Base-by-base conservation (phyloP, 2,113 vertebrate genomes). In the Elephas maximus region DNA sequence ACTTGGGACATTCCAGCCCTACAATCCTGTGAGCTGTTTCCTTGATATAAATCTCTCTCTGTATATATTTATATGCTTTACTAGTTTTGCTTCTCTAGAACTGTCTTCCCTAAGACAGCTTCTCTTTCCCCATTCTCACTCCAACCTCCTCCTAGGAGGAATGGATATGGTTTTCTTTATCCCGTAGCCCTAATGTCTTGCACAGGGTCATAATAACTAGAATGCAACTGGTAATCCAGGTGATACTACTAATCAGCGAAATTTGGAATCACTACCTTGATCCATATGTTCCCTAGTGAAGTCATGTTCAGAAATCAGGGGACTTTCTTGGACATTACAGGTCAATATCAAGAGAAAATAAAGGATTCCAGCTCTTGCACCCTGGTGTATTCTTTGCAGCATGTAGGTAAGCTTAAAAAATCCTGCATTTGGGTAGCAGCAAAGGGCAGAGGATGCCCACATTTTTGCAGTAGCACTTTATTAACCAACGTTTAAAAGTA, bases 401-500 rank as follows among this genome's bases (percentile, higher is more conserved):
- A 2, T 0, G 1, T 9, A 74, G 48, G n/a, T 45, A 67, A 30
- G 28, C 37, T 67, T 82, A 62, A 69, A 87, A 78, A 91, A 63
- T 6, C 15, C 45, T 67, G 23, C 33, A 33, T 53, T 88, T 26
- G 28, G 67, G 73, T 15, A 45, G 44, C 24, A 74, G 73, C 76
- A 26, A 12, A 12, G 30, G 30, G 62, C 45, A 86, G 41, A 89
- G 37, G 17, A 51, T 8, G 5, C 15, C 6, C 37, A 78, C 20
- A 63, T 17, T 51, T 82, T 14, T 21, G 17, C 67, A 44, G 4
- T 67, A 48, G 48, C 37, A 73, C 20, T 93, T 88, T 53, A 91
- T 65, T 69, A 97, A 33, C 67, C 88, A 82, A 57, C 81, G 45
- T 82, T 69, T 62, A 57, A 88, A 90, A 73, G 10, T 44, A 76